Base-by-base conservation (phyloP, 1,140 invertebrate species). In the Cydia splendana region DNA sequence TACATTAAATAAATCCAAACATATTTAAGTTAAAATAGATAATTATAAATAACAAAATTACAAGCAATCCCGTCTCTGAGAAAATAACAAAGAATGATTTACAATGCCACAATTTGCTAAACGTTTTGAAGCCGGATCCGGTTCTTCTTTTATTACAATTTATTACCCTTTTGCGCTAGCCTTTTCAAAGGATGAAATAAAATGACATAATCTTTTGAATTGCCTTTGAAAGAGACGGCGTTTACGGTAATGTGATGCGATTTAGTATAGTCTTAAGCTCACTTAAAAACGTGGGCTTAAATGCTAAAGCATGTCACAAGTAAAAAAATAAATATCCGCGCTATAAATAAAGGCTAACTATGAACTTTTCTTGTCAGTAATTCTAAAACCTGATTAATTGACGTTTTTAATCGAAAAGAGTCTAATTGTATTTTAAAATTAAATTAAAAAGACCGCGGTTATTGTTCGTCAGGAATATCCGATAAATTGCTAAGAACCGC, bases 171-270 rank as follows among this genome's bases (percentile, higher is more conserved):
- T 62, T 10, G 20, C 20, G 57, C 57, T 24, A 24, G 57, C 57
- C 57, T 62, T 62, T 62, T 62, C 57, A 62, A 62, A 62, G 57
- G 57, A 62, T 62, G 20, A 62, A 62, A 62, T 62, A 62, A 62
- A 62, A 62, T 62, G 57, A 62, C 57, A 62, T 62, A 62, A 62
- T 62, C 57, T n/a, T 62, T 24, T 62, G 18, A 24, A 62, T 20
- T 12, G 18, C 20, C 9, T 62, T 62, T 62, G 57, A 62, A 24
- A 24, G 57, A 62, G 57, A 62, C 57, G 18, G 57, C 20, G 9
- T 62, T 62, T 24, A 62, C 57, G 57, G 15, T 62, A 20, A 62
- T 62, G 57, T 24, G n/a, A 62, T 24, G 57, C 57, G 57, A 24
- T 62, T 62, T 24, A 62, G 57, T 62, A 24, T 57, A 57, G 20